A percentile compares a stretch with the other conserved stretches of the same genome.
Conservation (phyloP, 2,113 vertebrate species). For the Aegotheles bennettii region DNA sequence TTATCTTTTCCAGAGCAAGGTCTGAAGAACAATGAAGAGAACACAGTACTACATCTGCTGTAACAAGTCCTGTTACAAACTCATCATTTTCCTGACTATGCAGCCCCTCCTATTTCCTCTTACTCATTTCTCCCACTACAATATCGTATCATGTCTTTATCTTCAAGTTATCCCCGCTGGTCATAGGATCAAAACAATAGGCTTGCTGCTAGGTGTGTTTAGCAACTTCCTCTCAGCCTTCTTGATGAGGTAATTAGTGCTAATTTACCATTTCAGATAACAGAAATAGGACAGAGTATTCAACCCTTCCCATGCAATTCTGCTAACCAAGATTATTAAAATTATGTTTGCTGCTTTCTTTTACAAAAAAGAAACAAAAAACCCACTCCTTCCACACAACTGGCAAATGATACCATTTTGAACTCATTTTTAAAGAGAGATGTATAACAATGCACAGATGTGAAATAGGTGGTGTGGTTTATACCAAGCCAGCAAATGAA, state of each 20-base stretch:
- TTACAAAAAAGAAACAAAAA: neutral
- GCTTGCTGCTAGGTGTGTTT: neutral
- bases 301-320: neutral
- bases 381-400: neutral
- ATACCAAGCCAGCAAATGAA: neutral
- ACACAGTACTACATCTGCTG: neutral
- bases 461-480: neutral
- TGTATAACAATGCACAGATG: neutral
- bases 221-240: conserved; percentile 19
- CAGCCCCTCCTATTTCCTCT: conserved; percentile 42
- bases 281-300: neutral
- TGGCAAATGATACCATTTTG: neutral
- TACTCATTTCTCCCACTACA: neutral
- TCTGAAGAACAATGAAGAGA: neutral
- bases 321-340: neutral
- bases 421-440: neutral
- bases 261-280: neutral
- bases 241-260: neutral
- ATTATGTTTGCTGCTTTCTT: neutral
- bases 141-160: neutral
- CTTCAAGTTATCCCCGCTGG: neutral
- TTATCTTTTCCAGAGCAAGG: neutral
- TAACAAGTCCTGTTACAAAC: neutral
- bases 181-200: conserved; percentile 50
- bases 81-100: neutral